phyloP scores from a whole-genome alignment of 2,888 invertebrate species.

The Anorthoa munda region DNA sequence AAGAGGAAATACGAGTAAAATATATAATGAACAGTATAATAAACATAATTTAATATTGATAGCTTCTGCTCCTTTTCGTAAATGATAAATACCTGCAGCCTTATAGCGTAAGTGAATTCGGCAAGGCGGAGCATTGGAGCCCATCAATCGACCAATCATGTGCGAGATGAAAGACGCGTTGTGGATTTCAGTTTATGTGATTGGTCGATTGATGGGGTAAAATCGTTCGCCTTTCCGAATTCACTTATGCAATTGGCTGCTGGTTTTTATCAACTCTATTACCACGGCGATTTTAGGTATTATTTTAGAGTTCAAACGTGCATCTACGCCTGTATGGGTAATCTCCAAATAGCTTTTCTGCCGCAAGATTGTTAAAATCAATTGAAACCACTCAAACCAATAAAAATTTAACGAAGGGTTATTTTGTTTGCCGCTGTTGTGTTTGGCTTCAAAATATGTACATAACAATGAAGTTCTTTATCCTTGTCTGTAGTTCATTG shows the following conservation, averaged over 20 bases:
- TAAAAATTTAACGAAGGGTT: neutral
- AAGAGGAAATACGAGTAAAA: neutral
- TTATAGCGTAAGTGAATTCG: too few species aligned
- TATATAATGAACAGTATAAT: too few species aligned
- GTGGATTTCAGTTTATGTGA: too few species aligned
- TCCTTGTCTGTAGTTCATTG: slow-evolving; percentile 4
- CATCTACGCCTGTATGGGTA: neutral
- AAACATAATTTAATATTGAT: too few species aligned
- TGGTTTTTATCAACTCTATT: neutral
- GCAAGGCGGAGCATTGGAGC: too few species aligned
- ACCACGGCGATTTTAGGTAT: neutral
- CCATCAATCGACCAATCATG: too few species aligned
- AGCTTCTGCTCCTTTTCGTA: too few species aligned
- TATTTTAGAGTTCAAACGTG: neutral
- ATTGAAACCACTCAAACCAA: slow-evolving; percentile 12
- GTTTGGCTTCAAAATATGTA: neutral
- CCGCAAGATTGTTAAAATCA: neutral
- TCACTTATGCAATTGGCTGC: too few species aligned
- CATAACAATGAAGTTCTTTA: neutral
- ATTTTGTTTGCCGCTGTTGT: neutral
- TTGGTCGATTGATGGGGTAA: too few species aligned
- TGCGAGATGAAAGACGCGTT: too few species aligned
- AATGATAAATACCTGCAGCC: neutral
- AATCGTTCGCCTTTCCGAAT: too few species aligned
- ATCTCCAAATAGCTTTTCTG: neutral